Percentiles rank a stretch among this genome's conserved stretches.
Conservation (phyloP, 2,113 vertebrate species). For the Stigmatopora argus region DNA sequence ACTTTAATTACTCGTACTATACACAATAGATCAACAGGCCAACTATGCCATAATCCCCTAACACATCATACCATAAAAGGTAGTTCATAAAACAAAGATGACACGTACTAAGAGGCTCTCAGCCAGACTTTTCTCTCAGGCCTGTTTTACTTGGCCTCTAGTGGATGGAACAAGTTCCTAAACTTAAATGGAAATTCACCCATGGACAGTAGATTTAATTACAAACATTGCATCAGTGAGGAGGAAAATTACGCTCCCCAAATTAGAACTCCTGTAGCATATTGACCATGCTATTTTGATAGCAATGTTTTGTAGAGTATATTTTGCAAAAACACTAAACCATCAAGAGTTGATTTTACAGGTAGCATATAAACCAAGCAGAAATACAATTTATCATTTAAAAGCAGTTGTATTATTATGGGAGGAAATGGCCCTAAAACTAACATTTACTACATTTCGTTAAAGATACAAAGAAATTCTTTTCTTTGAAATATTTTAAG, state of each 20-base stretch:
- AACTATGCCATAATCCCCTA: constrained; percentile 28
- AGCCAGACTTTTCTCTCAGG: constrained; percentile 29
- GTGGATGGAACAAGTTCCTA: constrained; percentile 17
- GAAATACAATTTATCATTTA: not conserved
- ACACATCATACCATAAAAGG: constrained; percentile 14
- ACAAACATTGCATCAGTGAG: not conserved
- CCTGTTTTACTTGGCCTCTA: constrained; percentile 30
- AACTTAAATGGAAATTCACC: constrained; percentile 7
- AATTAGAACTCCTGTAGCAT: not conserved
- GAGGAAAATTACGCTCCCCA: not conserved
- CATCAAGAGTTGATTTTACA: not conserved
- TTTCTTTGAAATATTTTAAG: not conserved
- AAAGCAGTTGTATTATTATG: not conserved
- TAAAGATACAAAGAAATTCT: not conserved
- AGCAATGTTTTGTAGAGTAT: not conserved
- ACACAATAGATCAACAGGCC: constrained; percentile 30
- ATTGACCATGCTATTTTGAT: not conserved
- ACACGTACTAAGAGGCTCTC: constrained; percentile 21
- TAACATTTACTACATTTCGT: not conserved
- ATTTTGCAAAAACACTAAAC: not conserved
- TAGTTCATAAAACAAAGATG: constrained; percentile 44
- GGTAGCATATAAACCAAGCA: not conserved
- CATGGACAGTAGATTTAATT: not conserved
- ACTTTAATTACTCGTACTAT: constrained; percentile 29
- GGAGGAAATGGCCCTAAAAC: too few relatives aligned